Evolutionary conservation across 2,797 vertebrate genomes (phyloP), one percentile per base, ranked within the genome.

Genomic region (Chrysolophus pictus): DNA sequence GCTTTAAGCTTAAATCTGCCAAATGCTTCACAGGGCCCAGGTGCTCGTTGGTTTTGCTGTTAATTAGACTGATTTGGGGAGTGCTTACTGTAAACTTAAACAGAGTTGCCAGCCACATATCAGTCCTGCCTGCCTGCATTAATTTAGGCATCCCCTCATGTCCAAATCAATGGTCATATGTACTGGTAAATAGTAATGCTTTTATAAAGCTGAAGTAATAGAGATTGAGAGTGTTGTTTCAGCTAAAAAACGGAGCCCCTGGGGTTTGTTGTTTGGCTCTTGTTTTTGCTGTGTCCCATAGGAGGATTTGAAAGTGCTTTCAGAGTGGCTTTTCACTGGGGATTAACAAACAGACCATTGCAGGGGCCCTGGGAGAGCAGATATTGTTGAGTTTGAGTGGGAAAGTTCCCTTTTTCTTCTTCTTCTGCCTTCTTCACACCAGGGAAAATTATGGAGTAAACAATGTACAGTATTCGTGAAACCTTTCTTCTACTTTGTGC

Each of bases 231-330:
- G 39, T 64, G 79, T 91, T 92, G 72, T 93, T 94, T 81, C 77
- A 82, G 80, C 87, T 84, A 68, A 88, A 88, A 87, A 90, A 90
- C 81, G 44, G 87, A 93, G 70, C 16, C 92, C 82, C 76, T 55
- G 80, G 44, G 71, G 58, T 79, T 83, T 93, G 46, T 65, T 93
- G 81, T 93, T 93, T 84, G 63, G 72, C 53, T 94, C 87, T 86
- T 92, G 80, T 55, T 88, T 94, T 93, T 95, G 47, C 62, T 3
- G 0, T 42, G 67, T 86, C 92, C 83, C 83, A 49, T 10, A 92
- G 94, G 84, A 92, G 70, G 83, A 81, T 91, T 96, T 93, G 89
- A 94, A 84, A 92, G 82, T 67, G 83, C 51, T 92, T 93, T 76
- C 31, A 0, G 87, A 91, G 71, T 74, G 18, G 64, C 53, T 93